phyloP scores from a whole-genome alignment of 2,888 invertebrate genomes.

The Anoplius nigerrimus region DNA sequence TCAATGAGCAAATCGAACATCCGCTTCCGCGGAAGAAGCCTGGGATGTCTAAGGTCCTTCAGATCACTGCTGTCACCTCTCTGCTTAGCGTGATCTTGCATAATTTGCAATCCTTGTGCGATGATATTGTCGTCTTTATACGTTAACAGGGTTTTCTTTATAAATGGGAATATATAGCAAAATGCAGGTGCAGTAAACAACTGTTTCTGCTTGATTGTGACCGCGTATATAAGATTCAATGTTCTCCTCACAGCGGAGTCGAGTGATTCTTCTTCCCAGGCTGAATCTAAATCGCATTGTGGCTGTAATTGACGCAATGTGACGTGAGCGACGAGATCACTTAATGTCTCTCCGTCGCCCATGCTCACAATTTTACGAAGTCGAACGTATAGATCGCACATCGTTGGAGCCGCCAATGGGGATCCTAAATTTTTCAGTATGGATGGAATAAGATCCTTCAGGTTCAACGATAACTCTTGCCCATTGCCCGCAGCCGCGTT shows the following conservation, averaged over 20 bases:
- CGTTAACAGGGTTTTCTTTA: conserved; percentile 80
- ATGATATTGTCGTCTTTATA: conserved; percentile 78
- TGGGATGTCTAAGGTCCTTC: conserved; percentile 82
- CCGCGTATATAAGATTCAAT: conserved; percentile 78
- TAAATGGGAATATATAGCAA: conserved; percentile 88
- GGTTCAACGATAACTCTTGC: conserved; percentile 76
- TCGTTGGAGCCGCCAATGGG: conserved; percentile 85
- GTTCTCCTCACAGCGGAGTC: conserved; percentile 81
- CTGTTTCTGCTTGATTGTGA: conserved; percentile 74
- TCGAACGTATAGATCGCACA: conserved; percentile 79
- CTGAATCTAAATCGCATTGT: conserved; percentile 85
- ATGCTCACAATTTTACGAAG: conserved; percentile 79
- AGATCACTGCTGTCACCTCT: conserved; percentile 75
- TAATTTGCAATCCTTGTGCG: conserved; percentile 80
- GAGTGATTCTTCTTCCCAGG: conserved; percentile 86
- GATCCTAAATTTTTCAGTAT: conserved; percentile 83
- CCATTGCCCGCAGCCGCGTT: conserved; percentile 77
- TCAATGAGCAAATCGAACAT: conserved; percentile 88
- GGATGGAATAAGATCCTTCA: conserved; percentile 78
- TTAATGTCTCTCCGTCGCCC: conserved; percentile 75
- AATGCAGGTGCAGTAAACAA: conserved; percentile 85
- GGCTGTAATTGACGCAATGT: conserved; percentile 86
- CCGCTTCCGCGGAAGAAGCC: conserved; percentile 86
- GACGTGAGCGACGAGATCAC: conserved; percentile 81
- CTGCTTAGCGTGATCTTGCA: conserved; percentile 84